Percentiles rank a stretch among this genome's conserved stretches.
phyloP scores from a whole-genome alignment of 2,797 vertebrate species.

The Poliocrania exsul region DNA sequence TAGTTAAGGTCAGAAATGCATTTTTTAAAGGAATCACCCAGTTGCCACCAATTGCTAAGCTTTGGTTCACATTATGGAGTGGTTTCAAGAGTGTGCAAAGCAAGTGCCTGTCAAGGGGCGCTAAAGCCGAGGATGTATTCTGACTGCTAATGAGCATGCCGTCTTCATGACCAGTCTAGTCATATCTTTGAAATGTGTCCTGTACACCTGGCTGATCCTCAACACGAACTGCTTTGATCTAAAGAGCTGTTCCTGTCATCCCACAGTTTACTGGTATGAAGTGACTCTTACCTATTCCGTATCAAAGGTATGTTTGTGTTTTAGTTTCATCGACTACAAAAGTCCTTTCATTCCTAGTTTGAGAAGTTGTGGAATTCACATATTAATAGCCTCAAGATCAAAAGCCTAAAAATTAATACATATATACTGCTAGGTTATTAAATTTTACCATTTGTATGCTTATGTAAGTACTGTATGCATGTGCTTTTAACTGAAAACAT shows the following conservation, averaged over 20 bases:
- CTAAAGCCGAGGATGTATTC: not conserved
- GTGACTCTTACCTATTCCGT: not conserved
- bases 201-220: not conserved
- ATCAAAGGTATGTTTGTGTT: not conserved
- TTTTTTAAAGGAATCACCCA: not conserved
- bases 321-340: not conserved
- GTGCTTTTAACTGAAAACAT: not conserved
- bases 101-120: not conserved
- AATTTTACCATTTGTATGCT: not conserved
- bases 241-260: not conserved
- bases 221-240: not conserved
- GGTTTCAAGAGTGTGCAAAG: not conserved
- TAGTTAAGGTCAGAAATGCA: fast-evolving
- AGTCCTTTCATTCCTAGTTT: not conserved
- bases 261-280: not conserved
- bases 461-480: not conserved
- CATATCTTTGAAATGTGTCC: fast-evolving
- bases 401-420: not conserved
- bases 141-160: not conserved
- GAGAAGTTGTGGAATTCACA: not conserved
- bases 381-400: not conserved
- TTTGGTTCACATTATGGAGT: not conserved
- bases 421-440: not conserved
- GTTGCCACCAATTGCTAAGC: not conserved
- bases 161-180: not conserved